A percentile compares a stretch with the other conserved stretches of the same genome.
Evolutionary conservation across 2,797 vertebrate species (phyloP).

Genomic region (Pempheris klunzingeri): DNA sequence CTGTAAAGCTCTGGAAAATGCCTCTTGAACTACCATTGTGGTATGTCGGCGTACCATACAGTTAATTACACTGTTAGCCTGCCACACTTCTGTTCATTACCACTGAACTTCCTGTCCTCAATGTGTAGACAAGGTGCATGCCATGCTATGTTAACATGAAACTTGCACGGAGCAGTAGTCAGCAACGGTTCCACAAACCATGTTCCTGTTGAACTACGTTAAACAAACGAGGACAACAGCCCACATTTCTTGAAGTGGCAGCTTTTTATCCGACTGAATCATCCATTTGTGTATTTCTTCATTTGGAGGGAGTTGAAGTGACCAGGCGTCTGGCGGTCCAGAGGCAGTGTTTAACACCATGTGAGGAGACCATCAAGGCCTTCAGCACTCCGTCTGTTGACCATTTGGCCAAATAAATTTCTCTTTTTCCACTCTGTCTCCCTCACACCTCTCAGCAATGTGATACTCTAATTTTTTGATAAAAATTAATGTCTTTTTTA

Average conservation of each 20-base stretch:
- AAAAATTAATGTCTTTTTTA: constrained; percentile 7
- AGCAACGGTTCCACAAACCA: background rate
- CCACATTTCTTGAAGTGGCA: constrained; percentile 29
- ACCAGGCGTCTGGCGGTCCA: constrained; percentile 72
- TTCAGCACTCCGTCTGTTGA: constrained; percentile 77
- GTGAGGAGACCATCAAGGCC: constrained; percentile 73
- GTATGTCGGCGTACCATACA: background rate
- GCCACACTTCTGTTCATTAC: background rate
- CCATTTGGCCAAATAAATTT: constrained; percentile 66
- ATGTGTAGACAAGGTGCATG: background rate
- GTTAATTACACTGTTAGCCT: background rate
- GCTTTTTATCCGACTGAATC: constrained; percentile 38
- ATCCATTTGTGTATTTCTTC: constrained; percentile 46
- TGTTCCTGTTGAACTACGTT: background rate
- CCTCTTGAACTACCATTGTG: no score
- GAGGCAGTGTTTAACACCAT: constrained; percentile 67
- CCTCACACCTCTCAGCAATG: constrained; percentile 73
- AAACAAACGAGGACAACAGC: constrained; percentile 36
- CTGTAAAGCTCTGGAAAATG: background rate
- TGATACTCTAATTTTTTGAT: constrained; percentile 63
- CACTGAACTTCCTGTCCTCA: background rate
- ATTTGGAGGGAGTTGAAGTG: constrained; percentile 61
- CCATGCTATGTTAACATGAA: background rate
- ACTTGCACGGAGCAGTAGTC: background rate
- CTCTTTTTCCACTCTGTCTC: constrained; percentile 53